These are phyloP conservation scores for Gambusia holbrooki DNA, from an alignment of 2,113 vertebrate genomes.

Conservation along the genomic window DNA sequence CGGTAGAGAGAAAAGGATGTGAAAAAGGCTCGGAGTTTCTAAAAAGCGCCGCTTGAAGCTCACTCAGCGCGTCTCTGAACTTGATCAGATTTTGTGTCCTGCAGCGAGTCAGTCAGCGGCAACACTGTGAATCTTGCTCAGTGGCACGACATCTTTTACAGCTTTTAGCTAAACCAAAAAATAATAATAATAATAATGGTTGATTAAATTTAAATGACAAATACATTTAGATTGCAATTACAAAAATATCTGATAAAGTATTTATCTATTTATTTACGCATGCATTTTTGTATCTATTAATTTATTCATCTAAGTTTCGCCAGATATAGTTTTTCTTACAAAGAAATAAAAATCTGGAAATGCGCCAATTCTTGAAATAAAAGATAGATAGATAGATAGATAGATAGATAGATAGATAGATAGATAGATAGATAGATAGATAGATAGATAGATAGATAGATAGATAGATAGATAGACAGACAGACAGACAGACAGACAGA, in stretches of 20 bases:
- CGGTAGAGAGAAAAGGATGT: slow-evolving; percentile 69
- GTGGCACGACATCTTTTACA: slow-evolving; percentile 73
- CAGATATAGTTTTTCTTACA: slow-evolving; percentile 77
- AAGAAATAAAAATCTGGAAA: slow-evolving; percentile 53
- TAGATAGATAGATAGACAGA: slow-evolving; percentile 53
- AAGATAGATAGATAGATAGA: neutral
- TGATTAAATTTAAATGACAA: too few relatives aligned
- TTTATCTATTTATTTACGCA: slow-evolving; percentile 40
- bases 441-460: too few relatives aligned
- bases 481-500: slow-evolving; percentile 7
- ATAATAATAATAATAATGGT: slow-evolving; percentile 5
- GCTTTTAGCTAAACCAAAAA: slow-evolving; percentile 69
- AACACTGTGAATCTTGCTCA: slow-evolving; percentile 85
- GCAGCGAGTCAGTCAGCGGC: slow-evolving; percentile 91
- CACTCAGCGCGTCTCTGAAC: slow-evolving; percentile 92
- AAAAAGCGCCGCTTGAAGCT: slow-evolving; percentile 92
- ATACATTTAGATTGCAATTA: slow-evolving; percentile 83
- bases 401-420: too few relatives aligned
- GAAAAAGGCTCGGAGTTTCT: slow-evolving; percentile 84
- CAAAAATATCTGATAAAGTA: slow-evolving; percentile 86
- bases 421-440: too few relatives aligned
- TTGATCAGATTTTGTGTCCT: slow-evolving; percentile 98
- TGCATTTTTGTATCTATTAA: neutral
- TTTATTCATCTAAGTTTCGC: slow-evolving; percentile 81
- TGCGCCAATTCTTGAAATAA: slow-evolving; percentile 52